These are phyloP conservation scores for Nannospalax galili DNA, from an alignment of 2,113 vertebrate genomes.

Conservation along the genomic window DNA sequence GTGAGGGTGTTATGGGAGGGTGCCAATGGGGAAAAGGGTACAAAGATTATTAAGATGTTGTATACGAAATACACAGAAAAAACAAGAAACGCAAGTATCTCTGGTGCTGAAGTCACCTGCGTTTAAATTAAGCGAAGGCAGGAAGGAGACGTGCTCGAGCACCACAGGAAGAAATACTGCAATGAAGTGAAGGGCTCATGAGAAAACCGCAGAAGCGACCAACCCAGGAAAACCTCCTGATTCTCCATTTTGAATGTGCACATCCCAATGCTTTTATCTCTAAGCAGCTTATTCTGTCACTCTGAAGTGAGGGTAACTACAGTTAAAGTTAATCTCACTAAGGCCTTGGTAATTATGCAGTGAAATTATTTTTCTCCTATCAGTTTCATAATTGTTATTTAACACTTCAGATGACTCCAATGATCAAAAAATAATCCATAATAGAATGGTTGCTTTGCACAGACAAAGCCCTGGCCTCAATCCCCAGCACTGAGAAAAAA, in stretches of 20 bases:
- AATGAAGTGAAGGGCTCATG: not conserved
- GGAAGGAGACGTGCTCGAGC: not conserved
- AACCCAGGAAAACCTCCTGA: not conserved
- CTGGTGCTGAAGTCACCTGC: not conserved
- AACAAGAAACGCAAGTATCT: not conserved
- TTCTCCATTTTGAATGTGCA: not conserved
- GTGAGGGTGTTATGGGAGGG: too few relatives aligned
- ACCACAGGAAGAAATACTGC: not conserved
- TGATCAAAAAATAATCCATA: not conserved
- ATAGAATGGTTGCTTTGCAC: not conserved
- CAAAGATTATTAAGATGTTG: too few relatives aligned
- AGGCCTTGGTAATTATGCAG: slow-evolving; percentile 13
- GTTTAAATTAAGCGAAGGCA: not conserved
- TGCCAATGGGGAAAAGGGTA: too few relatives aligned
- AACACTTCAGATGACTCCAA: slow-evolving; percentile 30
- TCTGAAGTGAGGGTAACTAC: not conserved
- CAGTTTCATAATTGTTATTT: not conserved
- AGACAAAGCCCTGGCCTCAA: not conserved
- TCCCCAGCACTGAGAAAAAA: not conserved
- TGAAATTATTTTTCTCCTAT: slow-evolving; percentile 12
- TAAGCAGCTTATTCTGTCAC: not conserved
- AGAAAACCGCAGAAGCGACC: not conserved
- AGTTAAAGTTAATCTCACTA: not conserved
- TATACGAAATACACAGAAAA: not conserved
- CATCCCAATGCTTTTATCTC: not conserved